Conservation (phyloP, 2,113 vertebrate species). For the Ciconia boyciana region DNA sequence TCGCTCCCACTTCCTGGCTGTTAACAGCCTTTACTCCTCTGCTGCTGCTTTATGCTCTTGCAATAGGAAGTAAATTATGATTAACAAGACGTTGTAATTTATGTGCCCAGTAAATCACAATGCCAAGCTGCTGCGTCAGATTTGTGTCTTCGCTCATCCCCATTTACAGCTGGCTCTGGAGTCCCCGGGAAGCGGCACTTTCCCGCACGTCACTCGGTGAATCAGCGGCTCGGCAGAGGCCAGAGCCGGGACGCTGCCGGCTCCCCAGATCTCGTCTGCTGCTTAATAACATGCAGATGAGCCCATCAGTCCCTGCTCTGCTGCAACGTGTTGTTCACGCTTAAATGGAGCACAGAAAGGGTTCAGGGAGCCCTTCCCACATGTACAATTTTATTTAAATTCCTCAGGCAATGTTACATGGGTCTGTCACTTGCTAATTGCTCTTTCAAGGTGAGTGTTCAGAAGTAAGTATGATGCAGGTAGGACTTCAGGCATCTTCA, state of each 20-base stretch:
- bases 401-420: background rate
- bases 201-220: background rate
- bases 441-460: background rate
- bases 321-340: background rate
- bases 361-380: background rate
- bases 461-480: background rate
- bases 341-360: background rate
- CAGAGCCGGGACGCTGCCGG: fast-evolving
- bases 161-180: background rate
- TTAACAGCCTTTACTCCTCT: background rate
- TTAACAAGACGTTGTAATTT: slow-evolving; percentile 31
- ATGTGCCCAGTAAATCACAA: slow-evolving; percentile 30
- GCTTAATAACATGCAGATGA: background rate
- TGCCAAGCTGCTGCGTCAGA: slow-evolving; percentile 1
- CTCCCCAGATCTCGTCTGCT: background rate
- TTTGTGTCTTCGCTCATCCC: background rate
- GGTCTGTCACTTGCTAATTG: background rate
- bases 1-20: background rate
- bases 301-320: background rate
- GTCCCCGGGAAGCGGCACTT: background rate
- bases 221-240: background rate
- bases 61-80: slow-evolving; percentile 38
- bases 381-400: background rate
- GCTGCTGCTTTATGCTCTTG: background rate
- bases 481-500: background rate